Conservation (phyloP, 2,113 vertebrate genomes). For the Tenrec ecaudatus region DNA sequence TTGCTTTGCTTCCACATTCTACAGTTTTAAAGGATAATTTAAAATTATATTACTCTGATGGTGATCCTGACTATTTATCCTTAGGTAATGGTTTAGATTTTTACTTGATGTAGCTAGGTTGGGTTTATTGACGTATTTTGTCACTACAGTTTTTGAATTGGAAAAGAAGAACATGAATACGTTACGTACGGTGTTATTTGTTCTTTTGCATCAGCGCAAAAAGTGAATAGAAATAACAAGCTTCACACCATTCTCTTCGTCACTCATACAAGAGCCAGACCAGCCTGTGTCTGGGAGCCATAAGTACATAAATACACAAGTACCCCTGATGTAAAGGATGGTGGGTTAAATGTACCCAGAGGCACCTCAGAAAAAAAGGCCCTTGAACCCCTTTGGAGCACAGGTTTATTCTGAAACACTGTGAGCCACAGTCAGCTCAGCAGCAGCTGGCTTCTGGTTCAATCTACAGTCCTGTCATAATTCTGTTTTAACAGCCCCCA, state of each 20-base stretch:
- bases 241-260: neutral
- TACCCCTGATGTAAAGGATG: neutral
- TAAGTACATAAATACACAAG: neutral
- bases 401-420: neutral
- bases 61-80: neutral
- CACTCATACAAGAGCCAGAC: neutral
- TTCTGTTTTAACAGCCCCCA: constrained; percentile 50
- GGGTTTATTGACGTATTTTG: neutral
- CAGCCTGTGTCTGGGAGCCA: neutral
- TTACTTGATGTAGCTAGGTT: neutral
- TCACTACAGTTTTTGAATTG: neutral
- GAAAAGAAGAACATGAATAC: neutral
- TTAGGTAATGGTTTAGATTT: neutral
- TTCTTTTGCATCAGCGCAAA: neutral
- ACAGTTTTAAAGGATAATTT: constrained; percentile 20
- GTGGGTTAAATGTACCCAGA: neutral
- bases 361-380: neutral
- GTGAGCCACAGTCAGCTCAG: too few species aligned
- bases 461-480: neutral
- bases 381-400: neutral
- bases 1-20: neutral
- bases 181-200: neutral
- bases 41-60: neutral
- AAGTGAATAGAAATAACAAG: neutral
- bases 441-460: neutral